Conservation (phyloP, 1,140 invertebrate genomes). For the Rhynchophorus ferrugineus region DNA sequence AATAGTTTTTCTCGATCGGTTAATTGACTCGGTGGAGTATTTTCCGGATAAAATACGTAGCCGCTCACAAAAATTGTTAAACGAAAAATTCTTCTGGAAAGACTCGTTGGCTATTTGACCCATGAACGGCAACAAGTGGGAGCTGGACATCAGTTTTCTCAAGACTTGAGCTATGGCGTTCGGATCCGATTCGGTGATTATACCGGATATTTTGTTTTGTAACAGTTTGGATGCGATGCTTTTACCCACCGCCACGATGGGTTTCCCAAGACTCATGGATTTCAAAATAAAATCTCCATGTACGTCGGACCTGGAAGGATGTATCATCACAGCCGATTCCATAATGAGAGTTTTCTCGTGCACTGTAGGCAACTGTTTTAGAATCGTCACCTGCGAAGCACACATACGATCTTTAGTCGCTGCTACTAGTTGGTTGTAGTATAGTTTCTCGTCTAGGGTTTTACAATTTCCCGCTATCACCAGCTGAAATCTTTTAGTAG, state of each 20-base stretch:
- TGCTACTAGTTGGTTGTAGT: slow-evolving; percentile 31
- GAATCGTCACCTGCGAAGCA: slow-evolving; percentile 33
- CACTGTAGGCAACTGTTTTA: slow-evolving; percentile 30
- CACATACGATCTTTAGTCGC: slow-evolving; percentile 26
- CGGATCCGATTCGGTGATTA: slow-evolving; percentile 30
- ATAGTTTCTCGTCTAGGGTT: slow-evolving; percentile 22
- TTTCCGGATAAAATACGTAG: not conserved
- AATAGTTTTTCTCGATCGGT: not conserved
- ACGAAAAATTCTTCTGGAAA: slow-evolving; percentile 25
- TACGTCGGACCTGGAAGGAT: slow-evolving; percentile 31
- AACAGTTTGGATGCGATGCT: slow-evolving; percentile 31
- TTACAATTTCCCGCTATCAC: slow-evolving; percentile 34
- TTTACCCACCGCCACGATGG: slow-evolving; percentile 32
- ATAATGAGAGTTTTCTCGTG: slow-evolving; percentile 35
- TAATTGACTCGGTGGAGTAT: not conserved
- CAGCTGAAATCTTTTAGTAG: slow-evolving; percentile 29
- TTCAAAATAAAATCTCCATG: slow-evolving; percentile 31
- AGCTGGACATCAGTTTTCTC: slow-evolving; percentile 26
- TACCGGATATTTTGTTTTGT: slow-evolving; percentile 30
- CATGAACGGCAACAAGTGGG: slow-evolving; percentile 23
- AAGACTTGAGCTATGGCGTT: slow-evolving; percentile 32
- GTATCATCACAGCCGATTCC: slow-evolving; percentile 27
- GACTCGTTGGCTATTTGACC: slow-evolving; percentile 25
- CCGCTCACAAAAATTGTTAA: slow-evolving; percentile 18
- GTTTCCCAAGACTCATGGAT: slow-evolving; percentile 29